Conservation (phyloP, 1,140 invertebrate species). For the Leptopilina boulardi region DNA sequence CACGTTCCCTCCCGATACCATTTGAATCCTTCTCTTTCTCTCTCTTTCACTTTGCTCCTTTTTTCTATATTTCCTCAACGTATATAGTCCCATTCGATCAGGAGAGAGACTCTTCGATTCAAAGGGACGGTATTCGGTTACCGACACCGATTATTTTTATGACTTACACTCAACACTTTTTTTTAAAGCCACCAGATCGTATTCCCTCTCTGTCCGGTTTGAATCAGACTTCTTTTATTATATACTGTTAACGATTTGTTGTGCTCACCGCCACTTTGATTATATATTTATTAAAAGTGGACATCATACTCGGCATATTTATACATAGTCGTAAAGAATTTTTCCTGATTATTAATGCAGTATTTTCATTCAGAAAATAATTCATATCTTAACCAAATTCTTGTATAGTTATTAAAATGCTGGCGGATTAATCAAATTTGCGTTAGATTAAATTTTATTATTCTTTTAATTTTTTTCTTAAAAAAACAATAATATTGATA, state of each 20-base stretch:
- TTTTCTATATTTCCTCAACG: neutral
- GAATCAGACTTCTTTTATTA: neutral
- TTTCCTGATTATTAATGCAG: too few species aligned
- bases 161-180: conserved; percentile 34
- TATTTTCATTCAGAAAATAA: too few species aligned
- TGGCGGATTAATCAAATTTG: too few species aligned
- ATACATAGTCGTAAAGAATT: too few species aligned
- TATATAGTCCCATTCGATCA: conserved; percentile 19
- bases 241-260: conserved; percentile 19
- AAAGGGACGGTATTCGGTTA: conserved; percentile 32
- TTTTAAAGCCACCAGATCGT: conserved; percentile 24
- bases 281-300: neutral
- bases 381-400: too few species aligned
- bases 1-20: conserved; percentile 26
- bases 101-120: conserved; percentile 11
- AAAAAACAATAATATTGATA: too few species aligned
- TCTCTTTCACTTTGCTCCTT: neutral
- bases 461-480: too few species aligned
- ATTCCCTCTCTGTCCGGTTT: conserved; percentile 35
- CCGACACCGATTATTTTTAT: conserved; percentile 35
- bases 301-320: neutral
- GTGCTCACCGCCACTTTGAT: conserved; percentile 5
- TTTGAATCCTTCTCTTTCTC: conserved; percentile 7
- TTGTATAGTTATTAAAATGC: too few species aligned
- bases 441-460: too few species aligned